Evolutionary conservation across 2,113 vertebrate species (phyloP).

Genomic region (Ifrita kowaldi): DNA sequence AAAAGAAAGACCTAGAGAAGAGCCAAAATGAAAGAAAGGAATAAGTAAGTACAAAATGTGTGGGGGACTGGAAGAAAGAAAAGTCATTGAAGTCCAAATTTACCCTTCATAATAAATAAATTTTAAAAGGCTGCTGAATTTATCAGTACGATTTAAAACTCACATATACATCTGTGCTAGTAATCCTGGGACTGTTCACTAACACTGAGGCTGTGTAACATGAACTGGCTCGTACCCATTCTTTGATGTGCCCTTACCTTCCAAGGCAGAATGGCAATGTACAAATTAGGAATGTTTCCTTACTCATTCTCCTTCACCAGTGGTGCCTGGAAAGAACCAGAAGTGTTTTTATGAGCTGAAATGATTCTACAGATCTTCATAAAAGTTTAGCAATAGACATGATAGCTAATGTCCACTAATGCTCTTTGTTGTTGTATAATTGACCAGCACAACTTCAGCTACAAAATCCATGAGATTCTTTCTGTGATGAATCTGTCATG

Average conservation of each 20-base stretch:
- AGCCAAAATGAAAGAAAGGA: neutral
- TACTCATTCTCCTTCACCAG: neutral
- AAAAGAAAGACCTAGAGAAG: neutral
- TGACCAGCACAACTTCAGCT: neutral
- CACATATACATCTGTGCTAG: neutral
- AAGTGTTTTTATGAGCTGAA: neutral
- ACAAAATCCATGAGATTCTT: neutral
- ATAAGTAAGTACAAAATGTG: neutral
- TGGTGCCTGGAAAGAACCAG: neutral
- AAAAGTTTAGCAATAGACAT: neutral
- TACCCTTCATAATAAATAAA: neutral
- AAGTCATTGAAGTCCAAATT: neutral
- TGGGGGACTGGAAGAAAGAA: neutral
- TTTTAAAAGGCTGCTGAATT: neutral
- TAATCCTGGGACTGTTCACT: neutral
- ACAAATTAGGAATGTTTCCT: neutral
- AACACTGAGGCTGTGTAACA: neutral
- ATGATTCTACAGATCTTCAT: neutral
- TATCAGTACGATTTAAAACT: neutral
- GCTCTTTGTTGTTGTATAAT: neutral
- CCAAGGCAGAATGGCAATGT: neutral
- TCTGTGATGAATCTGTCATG: neutral
- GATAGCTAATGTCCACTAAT: neutral
- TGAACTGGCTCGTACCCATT: neutral
- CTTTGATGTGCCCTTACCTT: neutral